Evolutionary conservation across 2,797 vertebrate genomes (phyloP).

Genomic region (Netta rufina): DNA sequence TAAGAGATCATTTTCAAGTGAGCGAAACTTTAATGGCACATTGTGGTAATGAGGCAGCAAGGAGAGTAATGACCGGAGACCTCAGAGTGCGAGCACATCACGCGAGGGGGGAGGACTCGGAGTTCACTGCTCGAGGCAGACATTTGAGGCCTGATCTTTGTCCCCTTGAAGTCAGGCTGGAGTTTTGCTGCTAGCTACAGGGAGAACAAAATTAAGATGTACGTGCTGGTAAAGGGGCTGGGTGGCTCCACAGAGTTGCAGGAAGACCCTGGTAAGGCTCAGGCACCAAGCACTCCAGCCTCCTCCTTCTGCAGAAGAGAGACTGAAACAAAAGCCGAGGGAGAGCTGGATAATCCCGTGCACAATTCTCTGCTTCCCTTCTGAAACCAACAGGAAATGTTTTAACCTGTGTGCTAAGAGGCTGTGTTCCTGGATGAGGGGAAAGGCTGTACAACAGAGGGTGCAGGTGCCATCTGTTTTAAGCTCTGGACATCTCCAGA

Average conservation of each 20-base stretch:
- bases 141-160: slow-evolving; percentile 13
- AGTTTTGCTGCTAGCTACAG: not conserved
- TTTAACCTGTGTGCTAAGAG: not conserved
- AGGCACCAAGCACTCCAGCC: not conserved
- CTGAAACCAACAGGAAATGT: not conserved
- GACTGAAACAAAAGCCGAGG: not conserved
- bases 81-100: not conserved
- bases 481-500: not conserved
- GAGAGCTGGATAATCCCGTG: not conserved
- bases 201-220: not conserved
- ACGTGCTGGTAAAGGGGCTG: not conserved
- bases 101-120: slow-evolving; percentile 3
- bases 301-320: not conserved
- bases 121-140: slow-evolving; percentile 9
- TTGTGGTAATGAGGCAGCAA: slow-evolving; percentile 76
- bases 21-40: slow-evolving; percentile 75
- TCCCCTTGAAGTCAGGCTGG: not conserved
- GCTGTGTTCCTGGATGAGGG: rapidly evolving
- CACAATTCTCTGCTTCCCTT: not conserved
- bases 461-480: not conserved
- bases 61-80: slow-evolving; percentile 71
- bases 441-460: not conserved
- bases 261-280: not conserved
- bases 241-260: not conserved
- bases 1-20: slow-evolving; percentile 78